These are phyloP conservation scores for Mormyrus iriodes DNA, from an alignment of 2,113 vertebrate genomes.

Conservation along the genomic window DNA sequence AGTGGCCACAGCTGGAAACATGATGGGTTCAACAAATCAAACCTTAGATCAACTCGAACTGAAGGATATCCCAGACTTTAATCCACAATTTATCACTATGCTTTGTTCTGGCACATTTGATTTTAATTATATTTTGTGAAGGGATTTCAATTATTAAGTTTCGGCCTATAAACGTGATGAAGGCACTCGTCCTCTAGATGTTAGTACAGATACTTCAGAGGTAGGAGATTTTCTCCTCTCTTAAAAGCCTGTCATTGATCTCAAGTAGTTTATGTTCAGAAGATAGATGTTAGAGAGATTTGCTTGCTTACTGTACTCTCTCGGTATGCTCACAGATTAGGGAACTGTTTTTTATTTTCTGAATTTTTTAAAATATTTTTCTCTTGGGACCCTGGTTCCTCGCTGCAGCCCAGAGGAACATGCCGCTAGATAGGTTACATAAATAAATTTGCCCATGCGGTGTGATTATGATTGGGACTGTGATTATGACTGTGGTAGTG, in stretches of 20 bases:
- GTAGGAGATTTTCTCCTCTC: constrained; percentile 48
- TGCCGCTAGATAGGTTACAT: not conserved
- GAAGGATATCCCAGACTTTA: not conserved
- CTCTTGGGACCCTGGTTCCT: not conserved
- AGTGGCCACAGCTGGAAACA: not conserved
- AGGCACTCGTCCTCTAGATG: constrained; percentile 62
- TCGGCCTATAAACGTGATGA: not conserved
- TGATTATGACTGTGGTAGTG: not conserved
- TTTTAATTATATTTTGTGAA: constrained; percentile 55
- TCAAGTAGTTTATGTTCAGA: constrained; percentile 42
- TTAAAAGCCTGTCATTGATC: constrained; percentile 44
- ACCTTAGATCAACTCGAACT: not conserved
- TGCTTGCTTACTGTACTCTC: constrained; percentile 45
- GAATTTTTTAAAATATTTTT: not conserved
- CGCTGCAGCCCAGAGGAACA: not conserved
- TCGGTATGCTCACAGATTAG: constrained; percentile 41
- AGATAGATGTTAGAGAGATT: constrained; percentile 62
- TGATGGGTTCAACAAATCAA: not conserved
- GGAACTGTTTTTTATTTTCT: not conserved
- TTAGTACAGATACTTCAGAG: constrained; percentile 43
- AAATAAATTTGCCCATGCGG: not conserved
- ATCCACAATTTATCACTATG: constrained; percentile 48
- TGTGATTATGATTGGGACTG: not conserved
- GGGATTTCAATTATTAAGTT: constrained; percentile 54
- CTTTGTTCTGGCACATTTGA: constrained; percentile 49